phyloP scores from a whole-genome alignment of 2,113 vertebrate genomes.

The Lepisosteus oculatus region DNA sequence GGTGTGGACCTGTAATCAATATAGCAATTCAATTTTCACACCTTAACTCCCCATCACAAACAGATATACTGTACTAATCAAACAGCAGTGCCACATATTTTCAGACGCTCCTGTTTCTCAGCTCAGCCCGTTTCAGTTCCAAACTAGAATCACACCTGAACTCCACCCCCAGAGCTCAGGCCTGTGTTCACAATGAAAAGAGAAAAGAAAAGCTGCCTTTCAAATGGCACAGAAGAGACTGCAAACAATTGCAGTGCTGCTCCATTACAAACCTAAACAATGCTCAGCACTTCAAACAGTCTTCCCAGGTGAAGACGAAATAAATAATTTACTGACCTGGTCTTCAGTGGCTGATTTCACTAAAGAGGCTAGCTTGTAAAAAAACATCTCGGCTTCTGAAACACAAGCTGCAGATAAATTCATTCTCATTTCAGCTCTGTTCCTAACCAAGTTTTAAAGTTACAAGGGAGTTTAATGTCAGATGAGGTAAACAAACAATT shows the following conservation, averaged over 20 bases:
- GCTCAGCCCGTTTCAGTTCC: not conserved
- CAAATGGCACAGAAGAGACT: not conserved
- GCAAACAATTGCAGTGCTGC: not conserved
- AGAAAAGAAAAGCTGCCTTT: not conserved
- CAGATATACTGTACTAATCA: not conserved
- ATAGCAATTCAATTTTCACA: too few relatives aligned
- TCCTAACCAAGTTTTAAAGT: not conserved
- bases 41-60: too few relatives aligned
- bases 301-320: conserved; percentile 1
- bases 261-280: not conserved
- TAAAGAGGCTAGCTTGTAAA: too few relatives aligned
- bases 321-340: conserved; percentile 7
- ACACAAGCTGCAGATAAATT: not conserved
- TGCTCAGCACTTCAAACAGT: not conserved
- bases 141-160: not conserved
- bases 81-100: not conserved
- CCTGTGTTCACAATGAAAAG: not conserved
- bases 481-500: not conserved
- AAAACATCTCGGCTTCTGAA: too few relatives aligned
- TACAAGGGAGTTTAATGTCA: not conserved
- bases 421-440: not conserved
- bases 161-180: not conserved
- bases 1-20: too few relatives aligned
- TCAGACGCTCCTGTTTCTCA: not conserved
- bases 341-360: too few relatives aligned